Conservation (phyloP, 2,113 vertebrate species). For the Puffinus mauretanicus region DNA sequence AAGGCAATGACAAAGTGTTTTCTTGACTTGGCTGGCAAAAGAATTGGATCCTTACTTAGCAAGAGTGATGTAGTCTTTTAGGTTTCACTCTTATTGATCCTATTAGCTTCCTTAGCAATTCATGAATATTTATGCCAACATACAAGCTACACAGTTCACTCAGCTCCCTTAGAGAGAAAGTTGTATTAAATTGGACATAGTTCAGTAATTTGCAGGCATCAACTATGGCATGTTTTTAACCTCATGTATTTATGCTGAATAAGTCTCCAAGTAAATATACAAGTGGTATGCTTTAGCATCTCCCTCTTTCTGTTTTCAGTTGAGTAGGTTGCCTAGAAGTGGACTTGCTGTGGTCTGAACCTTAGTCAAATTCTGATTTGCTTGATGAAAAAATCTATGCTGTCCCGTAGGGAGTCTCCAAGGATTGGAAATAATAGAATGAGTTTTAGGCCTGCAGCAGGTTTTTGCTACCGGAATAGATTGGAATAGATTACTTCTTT, state of each 20-base stretch:
- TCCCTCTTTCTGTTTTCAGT: not conserved
- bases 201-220: constrained; percentile 18
- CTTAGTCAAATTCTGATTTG: not conserved
- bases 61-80: not conserved
- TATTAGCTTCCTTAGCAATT: constrained; percentile 25
- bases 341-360: not conserved
- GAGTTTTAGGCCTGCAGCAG: not conserved
- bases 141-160: not conserved
- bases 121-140: constrained; percentile 49
- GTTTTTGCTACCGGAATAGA: not conserved
- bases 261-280: not conserved
- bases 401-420: not conserved
- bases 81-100: constrained; percentile 1
- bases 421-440: not conserved
- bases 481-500: not conserved
- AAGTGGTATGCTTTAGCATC: not conserved
- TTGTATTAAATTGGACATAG: constrained; percentile 34
- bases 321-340: not conserved
- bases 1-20: not conserved
- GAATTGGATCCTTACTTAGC: not conserved
- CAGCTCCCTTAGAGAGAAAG: not conserved
- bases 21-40: not conserved
- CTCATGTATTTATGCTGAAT: not conserved
- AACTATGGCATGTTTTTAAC: not conserved
- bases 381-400: not conserved